Base-by-base conservation (phyloP, 1,140 invertebrate species). In the Ceratina australensis region DNA sequence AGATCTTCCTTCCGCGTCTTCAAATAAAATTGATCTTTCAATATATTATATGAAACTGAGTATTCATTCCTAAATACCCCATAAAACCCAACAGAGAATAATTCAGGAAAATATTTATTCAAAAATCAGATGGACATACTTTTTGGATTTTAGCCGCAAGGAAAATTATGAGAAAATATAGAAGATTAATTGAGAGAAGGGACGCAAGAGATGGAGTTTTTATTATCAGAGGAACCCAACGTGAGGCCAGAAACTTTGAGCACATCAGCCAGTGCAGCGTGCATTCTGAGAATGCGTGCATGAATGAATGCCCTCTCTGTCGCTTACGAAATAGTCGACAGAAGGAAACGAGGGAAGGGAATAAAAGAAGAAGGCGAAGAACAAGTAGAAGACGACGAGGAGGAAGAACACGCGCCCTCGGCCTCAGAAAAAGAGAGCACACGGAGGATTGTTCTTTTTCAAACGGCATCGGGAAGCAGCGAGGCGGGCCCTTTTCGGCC, bases 291-390 rank as follows among this genome's bases (percentile, higher is more conserved):
- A 91, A 90, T 87, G 84, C 82, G 87, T 86, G 88, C 81, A 89
- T 90, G 89, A 91, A 91, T 91, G 90, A 91, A 90, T 87, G 87
- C 79, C 83, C 87, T 86, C 86, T 89, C 87, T 88, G 82, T 80
- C 78, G 79, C 78, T 78, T 18, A 64, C 56, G 47, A 54, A 50
- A 67, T 22, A 52, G 67, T 65, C 57, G 59, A 59, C 79, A 72
- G 72, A 79, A 68, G 71, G 24, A 50, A 67, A 73, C 72, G 60
- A 56, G 66, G 56, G 54, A 47, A 64, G 28, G 60, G 26, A 49
- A 24, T 42, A 50, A 50, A 54, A 13, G 28, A 20, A 28, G 52
- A 52, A 24, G 47, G 24, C 26, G 67, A 52, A 22, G 47, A 56
- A 49, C 63, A 67, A 65, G n/a, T 61, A 13, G 28, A 26, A 26